Percentiles rank a stretch among this genome's conserved stretches.
Evolutionary conservation across 2,888 invertebrate genomes (phyloP).

Genomic region (Archaeoteleia sp.): DNA sequence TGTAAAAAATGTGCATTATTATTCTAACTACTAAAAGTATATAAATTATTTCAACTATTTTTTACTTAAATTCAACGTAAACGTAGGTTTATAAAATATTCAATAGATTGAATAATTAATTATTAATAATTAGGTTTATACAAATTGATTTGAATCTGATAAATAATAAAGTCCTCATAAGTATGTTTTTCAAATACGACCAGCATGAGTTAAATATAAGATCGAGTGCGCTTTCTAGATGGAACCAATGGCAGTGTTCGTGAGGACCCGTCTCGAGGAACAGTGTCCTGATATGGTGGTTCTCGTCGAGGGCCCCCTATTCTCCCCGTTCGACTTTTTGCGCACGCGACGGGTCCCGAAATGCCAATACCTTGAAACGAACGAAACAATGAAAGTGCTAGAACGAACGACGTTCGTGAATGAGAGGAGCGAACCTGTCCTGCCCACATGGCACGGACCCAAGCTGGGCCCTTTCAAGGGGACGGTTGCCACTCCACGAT

Average conservation of each 20-base stretch:
- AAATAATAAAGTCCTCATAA: no score
- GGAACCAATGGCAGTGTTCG: slow-evolving; percentile 18
- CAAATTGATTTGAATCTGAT: no score
- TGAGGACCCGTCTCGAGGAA: slow-evolving; percentile 1
- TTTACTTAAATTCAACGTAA: no score
- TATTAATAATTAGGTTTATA: no score
- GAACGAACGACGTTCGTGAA: slow-evolving; percentile 64
- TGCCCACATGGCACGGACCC: slow-evolving; percentile 65
- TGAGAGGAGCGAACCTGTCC: slow-evolving; percentile 67
- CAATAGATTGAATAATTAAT: no score
- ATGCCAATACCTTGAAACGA: slow-evolving; percentile 64
- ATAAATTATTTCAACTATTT: no score
- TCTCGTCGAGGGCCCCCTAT: slow-evolving; percentile 56
- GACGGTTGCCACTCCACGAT: slow-evolving; percentile 58
- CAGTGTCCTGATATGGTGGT: slow-evolving; percentile 62
- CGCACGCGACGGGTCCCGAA: slow-evolving; percentile 57
- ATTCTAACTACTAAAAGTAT: no score
- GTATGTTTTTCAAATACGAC: not conserved
- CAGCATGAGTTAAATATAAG: not conserved
- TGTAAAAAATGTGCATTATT: no score
- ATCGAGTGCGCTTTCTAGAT: slow-evolving; percentile 1
- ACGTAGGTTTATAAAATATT: no score
- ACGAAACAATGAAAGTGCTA: slow-evolving; percentile 69
- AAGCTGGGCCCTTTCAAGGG: slow-evolving; percentile 54
- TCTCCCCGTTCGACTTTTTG: slow-evolving; percentile 65